Evolutionary conservation across 2,113 vertebrate species (phyloP), one percentile per base, ranked within the genome.

Genomic region (Erythrocercus mccallii): DNA sequence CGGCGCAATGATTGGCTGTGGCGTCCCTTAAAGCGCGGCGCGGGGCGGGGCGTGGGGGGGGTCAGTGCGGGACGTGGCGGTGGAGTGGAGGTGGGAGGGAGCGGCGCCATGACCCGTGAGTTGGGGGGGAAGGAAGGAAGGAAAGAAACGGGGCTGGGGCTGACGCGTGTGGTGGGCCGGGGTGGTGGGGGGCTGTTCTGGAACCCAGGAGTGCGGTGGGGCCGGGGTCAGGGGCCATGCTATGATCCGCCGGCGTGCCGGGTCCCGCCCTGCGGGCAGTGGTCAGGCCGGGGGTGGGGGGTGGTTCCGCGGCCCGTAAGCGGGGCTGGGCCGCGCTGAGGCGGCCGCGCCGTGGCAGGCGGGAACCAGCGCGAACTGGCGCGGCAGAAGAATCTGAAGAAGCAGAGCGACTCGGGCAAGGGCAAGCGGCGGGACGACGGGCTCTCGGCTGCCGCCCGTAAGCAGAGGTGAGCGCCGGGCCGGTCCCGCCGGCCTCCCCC

Each of bases 351-450:
- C 86, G 92, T 48, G 88, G 77, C 94, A 97, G 99, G 99, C 97
- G 99, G 99, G 97, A 99, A 99, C 95, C 99, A 99, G 93, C 98
- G 99, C 93, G 99, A 99, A 96, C 98, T 99, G 88, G 99, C 99
- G 81, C 98, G 99, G 94, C 96, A 96, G 96, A 99, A 99, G 95
- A 97, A 98, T 93, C 98, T 99, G 96, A 99, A 99, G 89, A 99
- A 99, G 97, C 94, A 95, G 35, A 96, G 22, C 33, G 99, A 99
- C 28, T 81, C 80, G 6, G 91, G 90, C 72, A 99, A 99, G 96
- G 98, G 98, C 48, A 99, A 99, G 96, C 98, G 98, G 86, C 78
- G 83, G 30, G 56, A 57, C 56, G 56, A 57, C 56, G 56, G 56
- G 56, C 56, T 57, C 56, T 57, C 56, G 33, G 56, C 56, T 57